Conservation (phyloP, 2,113 vertebrate species). For the Micromys minutus region DNA sequence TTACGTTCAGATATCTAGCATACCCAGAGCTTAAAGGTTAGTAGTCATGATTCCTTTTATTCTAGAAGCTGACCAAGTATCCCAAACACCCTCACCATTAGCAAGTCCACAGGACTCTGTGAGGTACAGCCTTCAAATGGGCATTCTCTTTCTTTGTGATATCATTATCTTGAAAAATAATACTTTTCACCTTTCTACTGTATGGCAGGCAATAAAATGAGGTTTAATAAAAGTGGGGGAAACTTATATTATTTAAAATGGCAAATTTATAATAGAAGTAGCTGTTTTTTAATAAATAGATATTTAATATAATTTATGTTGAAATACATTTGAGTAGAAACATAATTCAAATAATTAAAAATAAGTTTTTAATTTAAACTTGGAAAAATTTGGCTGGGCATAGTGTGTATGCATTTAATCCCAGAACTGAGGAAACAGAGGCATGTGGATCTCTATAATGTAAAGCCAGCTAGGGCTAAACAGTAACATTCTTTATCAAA, state of each 20-base stretch:
- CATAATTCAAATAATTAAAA: neutral
- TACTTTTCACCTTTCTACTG: neutral
- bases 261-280: constrained; percentile 5
- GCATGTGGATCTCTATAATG: neutral
- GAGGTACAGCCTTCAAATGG: constrained; percentile 15
- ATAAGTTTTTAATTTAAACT: neutral
- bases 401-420: neutral
- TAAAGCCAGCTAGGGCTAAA: neutral
- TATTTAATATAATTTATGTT: constrained; percentile 28
- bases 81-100: neutral
- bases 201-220: constrained; percentile 5
- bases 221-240: neutral
- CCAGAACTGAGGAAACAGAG: neutral
- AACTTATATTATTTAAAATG: constrained; percentile 34
- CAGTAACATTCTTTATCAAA: neutral
- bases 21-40: constrained; percentile 89
- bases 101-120: neutral
- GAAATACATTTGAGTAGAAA: constrained; percentile 23
- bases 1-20: constrained; percentile 88
- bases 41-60: constrained; percentile 71
- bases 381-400: neutral
- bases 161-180: neutral
- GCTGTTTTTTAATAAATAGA: neutral
- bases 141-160: neutral
- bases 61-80: neutral